Evolutionary conservation across 35 echinoderm and acorn worm genomes (phyloP), one percentile per base, ranked within the genome.

Genomic region (Heliocidaris tuberculata): DNA sequence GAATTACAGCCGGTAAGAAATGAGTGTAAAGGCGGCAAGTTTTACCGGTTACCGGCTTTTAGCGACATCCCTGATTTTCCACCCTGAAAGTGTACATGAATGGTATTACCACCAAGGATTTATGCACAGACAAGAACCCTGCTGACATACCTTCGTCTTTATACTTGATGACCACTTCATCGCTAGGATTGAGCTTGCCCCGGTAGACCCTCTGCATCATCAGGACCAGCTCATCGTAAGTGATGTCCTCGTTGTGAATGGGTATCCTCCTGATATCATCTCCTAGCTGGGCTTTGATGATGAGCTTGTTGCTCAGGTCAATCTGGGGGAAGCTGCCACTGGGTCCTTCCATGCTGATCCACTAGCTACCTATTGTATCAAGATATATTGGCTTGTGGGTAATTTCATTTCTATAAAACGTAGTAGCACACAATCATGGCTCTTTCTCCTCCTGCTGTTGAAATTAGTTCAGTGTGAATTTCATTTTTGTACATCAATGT

Each of bases 171-270:
- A 94, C 92, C 31, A 99, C 98, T 93, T 99, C 98, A 92, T 99
- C 98, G 16, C 61, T 97, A 47, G 95, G 96, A 49, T 99, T 97
- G 24, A 97, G 97, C n/a, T 96, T 97, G 21, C 97, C 98, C 11
- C 97, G 90, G 94, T 96, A 99, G 42, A 99, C 97, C 86, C 98
- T 95, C 95, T 99, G 98, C 98, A 99, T 99, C 98, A 99, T 99
- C 19, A 99, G 95, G 19, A 99, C 95, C 7, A 99, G 90, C 59
- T 99, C 97, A 95, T 97, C 97, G 61, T 97, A 97, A 0, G 98
- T 99, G 16, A 99, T 96, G 52, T 97, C 98, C 93, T 99, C 97
- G 94, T 97, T 99, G 61, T 97, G 97, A 19, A 97, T 97, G 11
- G 98, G 98, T 52, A 99, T 97, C 31, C 98, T 93, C 27, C 98